These are phyloP conservation scores for Rugalucina vietnamica DNA, from an alignment of 2,888 invertebrate species.

Conservation along the genomic window DNA sequence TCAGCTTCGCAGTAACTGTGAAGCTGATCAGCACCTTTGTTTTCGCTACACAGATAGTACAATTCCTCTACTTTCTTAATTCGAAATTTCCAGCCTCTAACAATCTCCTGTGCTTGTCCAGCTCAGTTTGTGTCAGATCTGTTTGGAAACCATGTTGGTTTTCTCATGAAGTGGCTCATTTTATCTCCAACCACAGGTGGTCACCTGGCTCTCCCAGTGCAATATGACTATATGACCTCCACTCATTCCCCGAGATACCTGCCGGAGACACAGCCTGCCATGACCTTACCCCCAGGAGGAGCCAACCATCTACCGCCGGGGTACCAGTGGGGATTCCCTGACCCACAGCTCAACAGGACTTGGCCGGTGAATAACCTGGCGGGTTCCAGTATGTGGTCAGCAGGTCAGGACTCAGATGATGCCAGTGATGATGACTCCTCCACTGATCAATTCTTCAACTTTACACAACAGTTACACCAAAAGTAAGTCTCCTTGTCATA, in stretches of 20 bases:
- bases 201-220: slow-evolving; percentile 36
- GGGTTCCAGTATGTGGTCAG: slow-evolving; percentile 73
- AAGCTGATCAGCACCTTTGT: too few species aligned
- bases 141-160: too few species aligned
- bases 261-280: slow-evolving; percentile 32
- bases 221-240: slow-evolving; percentile 39
- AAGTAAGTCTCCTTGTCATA: not conserved
- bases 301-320: slow-evolving; percentile 56
- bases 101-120: too few species aligned
- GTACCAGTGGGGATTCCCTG: slow-evolving; percentile 61
- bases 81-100: too few species aligned
- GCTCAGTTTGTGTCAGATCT: too few species aligned
- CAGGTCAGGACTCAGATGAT: slow-evolving; percentile 78
- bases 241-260: slow-evolving; percentile 44
- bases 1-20: too few species aligned
- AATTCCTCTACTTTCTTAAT: too few species aligned
- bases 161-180: too few species aligned
- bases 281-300: slow-evolving; percentile 56
- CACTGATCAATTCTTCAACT: slow-evolving; percentile 76
- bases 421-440: slow-evolving; percentile 80
- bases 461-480: slow-evolving; percentile 50
- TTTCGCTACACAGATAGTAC: too few species aligned
- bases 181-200: slow-evolving; percentile 37
- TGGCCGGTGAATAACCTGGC: slow-evolving; percentile 68
- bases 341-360: slow-evolving; percentile 54